Conservation (phyloP, 2,888 invertebrate species). For the Eumacrocentrus americanus region DNA sequence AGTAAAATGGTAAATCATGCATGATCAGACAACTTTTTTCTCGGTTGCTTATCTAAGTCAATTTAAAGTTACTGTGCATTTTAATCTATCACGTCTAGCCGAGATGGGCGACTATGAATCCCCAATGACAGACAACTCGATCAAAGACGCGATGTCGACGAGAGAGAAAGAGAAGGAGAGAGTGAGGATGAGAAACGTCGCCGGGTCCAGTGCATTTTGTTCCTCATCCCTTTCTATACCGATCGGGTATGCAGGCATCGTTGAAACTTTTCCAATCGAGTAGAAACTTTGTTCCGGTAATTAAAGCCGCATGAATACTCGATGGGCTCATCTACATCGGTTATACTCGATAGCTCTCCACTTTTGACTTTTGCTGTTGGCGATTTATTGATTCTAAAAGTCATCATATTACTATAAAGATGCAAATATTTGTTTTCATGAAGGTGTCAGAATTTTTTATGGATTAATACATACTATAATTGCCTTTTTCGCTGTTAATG, state of each 20-base stretch:
- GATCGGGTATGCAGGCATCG: slow-evolving; percentile 57
- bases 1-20: no score
- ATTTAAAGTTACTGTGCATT: slow-evolving; percentile 48
- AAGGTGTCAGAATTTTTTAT: no score
- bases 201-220: slow-evolving; percentile 33
- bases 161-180: no score
- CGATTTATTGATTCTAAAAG: slow-evolving; percentile 15
- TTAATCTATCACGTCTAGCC: slow-evolving; percentile 43
- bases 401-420: slow-evolving; percentile 9
- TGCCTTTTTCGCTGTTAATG: no score
- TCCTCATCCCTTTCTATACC: slow-evolving; percentile 26
- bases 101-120: slow-evolving; percentile 45
- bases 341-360: slow-evolving; percentile 21
- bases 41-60: slow-evolving; percentile 34
- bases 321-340: slow-evolving; percentile 46
- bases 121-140: slow-evolving; percentile 51
- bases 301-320: slow-evolving; percentile 59
- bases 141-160: slow-evolving; percentile 43
- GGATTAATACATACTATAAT: no score
- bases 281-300: slow-evolving; percentile 59
- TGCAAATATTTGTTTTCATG: slow-evolving; percentile 6
- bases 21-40: neutral
- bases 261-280: slow-evolving; percentile 61
- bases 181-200: slow-evolving; percentile 27
- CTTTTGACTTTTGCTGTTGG: slow-evolving; percentile 8